phyloP scores from a whole-genome alignment of 1,140 invertebrate genomes.

The Tetramorium parvispinum region DNA sequence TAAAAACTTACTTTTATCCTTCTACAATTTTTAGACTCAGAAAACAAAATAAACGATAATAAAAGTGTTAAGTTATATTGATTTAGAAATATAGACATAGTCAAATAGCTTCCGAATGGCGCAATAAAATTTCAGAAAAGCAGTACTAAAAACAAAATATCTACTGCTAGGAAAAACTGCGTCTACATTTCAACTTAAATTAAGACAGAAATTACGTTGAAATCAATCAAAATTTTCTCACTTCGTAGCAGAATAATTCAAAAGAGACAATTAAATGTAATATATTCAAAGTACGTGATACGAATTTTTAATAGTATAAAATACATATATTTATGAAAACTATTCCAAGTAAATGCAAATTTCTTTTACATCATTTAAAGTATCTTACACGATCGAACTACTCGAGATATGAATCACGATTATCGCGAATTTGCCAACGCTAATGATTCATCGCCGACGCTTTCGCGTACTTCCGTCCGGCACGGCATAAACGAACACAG shows the following conservation, averaged over 20 bases:
- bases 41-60: no score
- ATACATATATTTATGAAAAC: neutral
- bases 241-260: neutral
- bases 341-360: neutral
- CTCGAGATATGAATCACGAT: conserved; percentile 16
- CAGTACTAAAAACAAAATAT: conserved; percentile 52
- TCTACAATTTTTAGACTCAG: no score
- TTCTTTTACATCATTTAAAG: neutral
- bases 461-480: neutral
- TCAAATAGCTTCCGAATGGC: neutral
- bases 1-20: no score
- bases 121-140: neutral
- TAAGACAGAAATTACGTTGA: neutral
- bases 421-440: neutral
- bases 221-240: neutral
- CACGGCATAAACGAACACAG: no score
- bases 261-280: neutral
- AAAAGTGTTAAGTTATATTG: no score
- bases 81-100: no score
- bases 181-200: neutral
- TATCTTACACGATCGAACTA: neutral
- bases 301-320: neutral
- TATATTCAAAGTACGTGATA: neutral
- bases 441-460: conserved; percentile 36
- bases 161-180: conserved; percentile 49